Evolutionary conservation across 1,140 invertebrate species (phyloP), one percentile per base, ranked within the genome.

Genomic region (Cydia splendana): DNA sequence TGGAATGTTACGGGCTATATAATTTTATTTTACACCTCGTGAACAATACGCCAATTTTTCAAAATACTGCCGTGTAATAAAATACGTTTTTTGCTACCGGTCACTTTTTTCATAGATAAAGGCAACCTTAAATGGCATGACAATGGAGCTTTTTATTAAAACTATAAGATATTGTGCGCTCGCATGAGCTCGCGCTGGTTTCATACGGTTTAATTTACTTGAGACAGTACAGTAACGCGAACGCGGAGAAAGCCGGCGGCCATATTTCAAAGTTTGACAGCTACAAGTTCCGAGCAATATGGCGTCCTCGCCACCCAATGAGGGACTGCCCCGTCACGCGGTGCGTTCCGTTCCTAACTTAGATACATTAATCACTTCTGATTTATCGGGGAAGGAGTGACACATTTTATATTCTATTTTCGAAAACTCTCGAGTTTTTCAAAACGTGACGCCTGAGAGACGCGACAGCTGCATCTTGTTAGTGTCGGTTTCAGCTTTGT

Each of bases 361-460:
- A 80, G 78, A 78, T 84, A 86, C 90, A 91, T 93, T 92, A 90
- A 93, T 93, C 90, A 92, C 87, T 79, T 69, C 84, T 91, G 91
- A 93, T 93, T 92, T 92, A 92, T 91, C 87, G 85, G 76, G 84
- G 88, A 89, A 93, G 88, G 90, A 91, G 91, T 93, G 91, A 92
- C 90, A 93, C 89, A 91, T 91, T 91, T 91, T 91, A 91, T 92
- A 89, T 88, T 91, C 91, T 92, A 92, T 93, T 93, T 92, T 92
- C 86, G 91, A 91, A 92, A 91, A 88, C 84, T 85, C 87, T 83
- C 83, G 87, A 90, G 85, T 91, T 93, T 91, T 93, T 93, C 90
- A 91, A 93, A 93, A 91, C 89, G 88, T 85, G 84, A 82, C 82
- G 82, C 76, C 78, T 87, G 87, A 88, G 84, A 87, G 83, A 83